phyloP scores from a whole-genome alignment of 2,113 vertebrate genomes.

The Callaeas wilsoni region DNA sequence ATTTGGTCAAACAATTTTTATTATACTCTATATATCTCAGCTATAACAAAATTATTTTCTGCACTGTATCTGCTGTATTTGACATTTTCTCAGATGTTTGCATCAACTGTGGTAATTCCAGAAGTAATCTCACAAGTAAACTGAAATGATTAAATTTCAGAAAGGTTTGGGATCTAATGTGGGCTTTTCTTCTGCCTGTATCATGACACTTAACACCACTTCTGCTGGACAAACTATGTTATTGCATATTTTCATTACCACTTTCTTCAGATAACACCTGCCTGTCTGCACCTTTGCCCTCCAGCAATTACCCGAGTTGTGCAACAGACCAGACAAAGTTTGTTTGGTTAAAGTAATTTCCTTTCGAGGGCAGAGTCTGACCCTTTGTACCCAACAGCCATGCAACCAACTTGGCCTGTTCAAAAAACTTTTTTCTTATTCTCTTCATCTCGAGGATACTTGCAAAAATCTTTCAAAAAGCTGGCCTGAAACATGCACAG shows the following conservation, averaged over 20 bases:
- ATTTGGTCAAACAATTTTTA: not conserved
- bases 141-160: not conserved
- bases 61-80: not conserved
- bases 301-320: not conserved
- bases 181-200: not conserved
- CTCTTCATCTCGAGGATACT: not conserved
- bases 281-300: not conserved
- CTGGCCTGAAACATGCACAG: not conserved
- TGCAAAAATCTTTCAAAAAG: not conserved
- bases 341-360: slow-evolving; percentile 24
- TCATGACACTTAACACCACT: not conserved
- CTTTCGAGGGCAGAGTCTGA: not conserved
- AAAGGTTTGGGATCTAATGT: not conserved
- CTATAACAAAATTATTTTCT: not conserved
- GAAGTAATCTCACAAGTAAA: not conserved
- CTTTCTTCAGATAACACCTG: not conserved
- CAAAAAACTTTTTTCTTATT: not conserved
- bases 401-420: not conserved
- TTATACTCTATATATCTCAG: not conserved
- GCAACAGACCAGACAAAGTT: not conserved
- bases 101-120: not conserved
- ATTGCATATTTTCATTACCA: not conserved
- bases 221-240: not conserved
- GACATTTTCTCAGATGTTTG: not conserved
- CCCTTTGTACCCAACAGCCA: not conserved